These are phyloP conservation scores for Noctilio leporinus DNA, from an alignment of 2,113 vertebrate species.

Conservation along the genomic window DNA sequence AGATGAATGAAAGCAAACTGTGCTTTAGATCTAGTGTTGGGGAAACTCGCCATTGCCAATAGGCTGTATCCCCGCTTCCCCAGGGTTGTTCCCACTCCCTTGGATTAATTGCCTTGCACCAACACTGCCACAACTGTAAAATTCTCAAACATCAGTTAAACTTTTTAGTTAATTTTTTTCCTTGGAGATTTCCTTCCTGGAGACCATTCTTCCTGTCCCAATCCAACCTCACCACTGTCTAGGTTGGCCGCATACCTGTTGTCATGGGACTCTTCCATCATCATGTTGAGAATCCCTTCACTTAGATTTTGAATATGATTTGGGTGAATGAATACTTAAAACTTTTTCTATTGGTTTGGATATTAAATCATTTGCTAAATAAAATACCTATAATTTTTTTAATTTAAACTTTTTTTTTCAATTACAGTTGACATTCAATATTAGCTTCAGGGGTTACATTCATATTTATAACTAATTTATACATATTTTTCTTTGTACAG, in stretches of 20 bases:
- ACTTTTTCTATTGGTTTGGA: not conserved
- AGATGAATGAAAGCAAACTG: not conserved
- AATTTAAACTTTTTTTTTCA: not conserved
- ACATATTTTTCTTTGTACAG: not conserved
- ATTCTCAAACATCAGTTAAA: not conserved
- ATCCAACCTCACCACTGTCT: not conserved
- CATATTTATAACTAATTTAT: not conserved
- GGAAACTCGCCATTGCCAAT: not conserved
- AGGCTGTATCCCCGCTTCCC: not conserved
- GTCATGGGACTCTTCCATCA: not conserved
- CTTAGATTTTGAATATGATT: not conserved
- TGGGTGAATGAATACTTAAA: conserved; percentile 8
- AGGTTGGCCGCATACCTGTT: not conserved
- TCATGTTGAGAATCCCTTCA: not conserved
- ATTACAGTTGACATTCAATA: not conserved
- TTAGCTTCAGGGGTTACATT: not conserved
- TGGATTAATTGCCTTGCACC: not conserved
- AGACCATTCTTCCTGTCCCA: not conserved
- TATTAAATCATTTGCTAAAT: not conserved
- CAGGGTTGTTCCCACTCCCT: not conserved
- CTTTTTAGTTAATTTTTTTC: not conserved
- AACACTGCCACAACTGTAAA: not conserved
- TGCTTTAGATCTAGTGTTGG: not conserved
- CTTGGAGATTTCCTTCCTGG: not conserved
- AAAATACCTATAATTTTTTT: not conserved